Evolutionary conservation across 2,888 invertebrate genomes (phyloP), one percentile per base, ranked within the genome.

Genomic region (Acanthoscelides obtectus): DNA sequence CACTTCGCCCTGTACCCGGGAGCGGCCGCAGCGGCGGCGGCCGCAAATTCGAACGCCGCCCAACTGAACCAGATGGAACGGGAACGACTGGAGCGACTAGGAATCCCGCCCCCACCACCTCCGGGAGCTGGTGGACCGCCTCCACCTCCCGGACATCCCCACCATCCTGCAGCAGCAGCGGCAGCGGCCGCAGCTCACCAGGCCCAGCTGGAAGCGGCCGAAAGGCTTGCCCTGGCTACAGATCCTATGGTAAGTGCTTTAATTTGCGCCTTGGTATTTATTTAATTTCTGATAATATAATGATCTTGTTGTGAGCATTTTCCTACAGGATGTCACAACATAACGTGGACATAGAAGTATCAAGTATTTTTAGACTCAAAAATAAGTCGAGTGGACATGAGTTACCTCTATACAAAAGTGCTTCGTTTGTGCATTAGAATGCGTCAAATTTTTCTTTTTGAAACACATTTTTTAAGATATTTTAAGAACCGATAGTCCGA

Each of bases 41-140:
- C 45, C 45, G 45, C 45, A 45, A 45, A 45, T 17, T 45, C 45
- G 12, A 45, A 45, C 12, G 66, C 21, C 22, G 66, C 66, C 19
- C 89, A 82, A 69, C 81, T 94, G 73, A 93, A 94, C 78, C 95
- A 94, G 83, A 86, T 96, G 82, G 97, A 97, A 84, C 88, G 97
- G 73, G 97, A 97, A 85, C 90, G 97, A 70, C 87, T 95, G 21
- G 95, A 95, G 84, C 87, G 94, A 81, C 87, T 96, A 80, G 95
- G 95, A 83, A 93, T 91, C 77, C 92, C 92, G 69, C 90, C 90
- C 64, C 89, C 89, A 68, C 87, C 87, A 27, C 85, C 84, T 68
- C 88, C 88, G 70, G 87, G 85, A 73, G 89, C 88, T 64, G 87
- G 87, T 22, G 88, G 87, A 72, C 45, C 45, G 45, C 89, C 87